Conservation (phyloP, 2,888 invertebrate genomes). For the Graphium colonna region DNA sequence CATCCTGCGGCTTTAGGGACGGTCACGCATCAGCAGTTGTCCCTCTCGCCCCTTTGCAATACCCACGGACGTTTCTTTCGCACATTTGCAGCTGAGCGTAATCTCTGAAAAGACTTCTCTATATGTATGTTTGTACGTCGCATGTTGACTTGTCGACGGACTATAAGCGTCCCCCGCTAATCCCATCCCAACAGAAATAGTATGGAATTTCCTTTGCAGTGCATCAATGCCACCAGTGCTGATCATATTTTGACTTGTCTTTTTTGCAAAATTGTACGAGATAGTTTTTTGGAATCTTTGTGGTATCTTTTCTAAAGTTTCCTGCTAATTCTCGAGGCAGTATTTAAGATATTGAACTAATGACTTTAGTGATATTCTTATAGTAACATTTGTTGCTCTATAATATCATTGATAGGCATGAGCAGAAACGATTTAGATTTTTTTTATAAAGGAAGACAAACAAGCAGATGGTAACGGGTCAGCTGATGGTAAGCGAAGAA, state of each 20-base stretch:
- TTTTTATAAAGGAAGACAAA: too few species aligned
- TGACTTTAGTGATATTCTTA: too few species aligned
- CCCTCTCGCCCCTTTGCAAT: slow-evolving; percentile 38
- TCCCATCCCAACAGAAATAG: slow-evolving; percentile 60
- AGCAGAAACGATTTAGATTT: too few species aligned
- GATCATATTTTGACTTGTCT: neutral
- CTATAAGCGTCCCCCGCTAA: slow-evolving; percentile 51
- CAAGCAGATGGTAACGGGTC: too few species aligned
- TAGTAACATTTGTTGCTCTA: too few species aligned
- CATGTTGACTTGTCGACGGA: slow-evolving; percentile 35
- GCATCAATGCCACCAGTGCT: slow-evolving; percentile 13
- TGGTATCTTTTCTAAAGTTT: too few species aligned
- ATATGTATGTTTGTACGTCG: slow-evolving; percentile 32
- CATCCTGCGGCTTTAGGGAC: slow-evolving; percentile 50
- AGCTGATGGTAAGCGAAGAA: too few species aligned
- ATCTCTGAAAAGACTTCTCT: slow-evolving; percentile 38
- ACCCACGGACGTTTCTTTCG: slow-evolving; percentile 35
- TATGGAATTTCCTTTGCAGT: slow-evolving; percentile 52
- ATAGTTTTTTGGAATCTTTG: too few species aligned
- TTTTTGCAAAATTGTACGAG: neutral
- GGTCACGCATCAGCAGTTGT: slow-evolving; percentile 49
- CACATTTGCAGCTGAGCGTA: slow-evolving; percentile 36
- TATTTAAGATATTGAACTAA: too few species aligned
- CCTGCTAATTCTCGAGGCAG: too few species aligned
- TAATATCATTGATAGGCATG: too few species aligned